A percentile compares a stretch with the other conserved stretches of the same genome.
These are phyloP conservation scores for Agapornis canus DNA, from an alignment of 2,797 vertebrate species.

Conservation along the genomic window DNA sequence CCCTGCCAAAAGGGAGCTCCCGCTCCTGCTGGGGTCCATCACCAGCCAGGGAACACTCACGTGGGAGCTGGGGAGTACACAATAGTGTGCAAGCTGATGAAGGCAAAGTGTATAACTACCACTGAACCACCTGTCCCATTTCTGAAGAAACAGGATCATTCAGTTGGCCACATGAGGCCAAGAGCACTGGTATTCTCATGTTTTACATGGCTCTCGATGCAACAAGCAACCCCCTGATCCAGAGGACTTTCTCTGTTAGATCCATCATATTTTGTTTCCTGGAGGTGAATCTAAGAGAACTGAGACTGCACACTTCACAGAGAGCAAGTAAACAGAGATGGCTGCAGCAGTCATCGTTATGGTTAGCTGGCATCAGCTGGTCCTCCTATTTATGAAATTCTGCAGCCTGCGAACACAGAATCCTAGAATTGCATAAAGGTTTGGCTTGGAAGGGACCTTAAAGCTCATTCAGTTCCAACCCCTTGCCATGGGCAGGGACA, in stretches of 20 bases:
- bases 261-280: background rate
- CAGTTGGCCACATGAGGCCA: rapidly evolving
- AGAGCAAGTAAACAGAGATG: rapidly evolving
- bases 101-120: background rate
- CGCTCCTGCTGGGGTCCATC: rapidly evolving
- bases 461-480: background rate
- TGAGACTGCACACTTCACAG: rapidly evolving
- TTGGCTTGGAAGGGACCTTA: background rate
- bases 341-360: background rate
- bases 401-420: background rate
- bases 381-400: background rate
- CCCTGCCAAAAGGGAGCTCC: background rate
- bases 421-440: background rate
- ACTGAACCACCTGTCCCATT: rapidly evolving
- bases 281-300: background rate
- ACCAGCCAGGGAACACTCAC: background rate
- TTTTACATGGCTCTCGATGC: rapidly evolving
- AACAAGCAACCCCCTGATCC: background rate
- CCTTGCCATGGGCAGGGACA: background rate
- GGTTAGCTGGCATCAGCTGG: background rate
- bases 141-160: background rate
- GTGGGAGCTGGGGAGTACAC: rapidly evolving
- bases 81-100: background rate
- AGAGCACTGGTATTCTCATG: background rate
- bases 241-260: background rate